These are phyloP conservation scores for Periophthalmus modestus DNA, from an alignment of 2,113 vertebrate genomes.

Conservation along the genomic window DNA sequence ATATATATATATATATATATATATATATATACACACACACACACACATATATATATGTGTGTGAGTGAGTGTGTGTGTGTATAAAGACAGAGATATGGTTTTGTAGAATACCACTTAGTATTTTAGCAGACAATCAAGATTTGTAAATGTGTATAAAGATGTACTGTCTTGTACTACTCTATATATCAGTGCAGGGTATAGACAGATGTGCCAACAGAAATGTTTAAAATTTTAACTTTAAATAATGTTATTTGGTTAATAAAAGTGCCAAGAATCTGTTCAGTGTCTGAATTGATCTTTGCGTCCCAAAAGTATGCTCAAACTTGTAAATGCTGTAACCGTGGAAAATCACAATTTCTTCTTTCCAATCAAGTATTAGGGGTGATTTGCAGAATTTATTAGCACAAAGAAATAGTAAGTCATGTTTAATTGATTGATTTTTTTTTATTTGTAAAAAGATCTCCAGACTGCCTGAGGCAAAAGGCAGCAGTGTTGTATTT, in stretches of 20 bases:
- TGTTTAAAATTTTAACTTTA: neutral
- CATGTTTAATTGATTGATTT: slow-evolving; percentile 51
- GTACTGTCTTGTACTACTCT: slow-evolving; percentile 18
- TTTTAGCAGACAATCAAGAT: slow-evolving; percentile 57
- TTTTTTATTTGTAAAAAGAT: slow-evolving; percentile 70
- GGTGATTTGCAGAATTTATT: slow-evolving; percentile 1
- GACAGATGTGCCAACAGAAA: neutral
- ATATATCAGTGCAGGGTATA: slow-evolving; percentile 12
- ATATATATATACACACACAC: neutral
- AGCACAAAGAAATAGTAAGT: slow-evolving; percentile 24
- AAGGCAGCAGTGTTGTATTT: slow-evolving; percentile 52
- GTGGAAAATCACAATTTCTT: no score
- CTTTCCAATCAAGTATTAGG: neutral
- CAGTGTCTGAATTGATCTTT: neutral
- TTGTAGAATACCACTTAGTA: neutral
- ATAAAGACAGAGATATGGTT: neutral
- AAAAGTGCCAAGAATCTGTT: neutral
- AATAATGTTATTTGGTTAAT: neutral
- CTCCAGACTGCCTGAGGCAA: slow-evolving; percentile 53
- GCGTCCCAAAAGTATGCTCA: neutral
- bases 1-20: no score
- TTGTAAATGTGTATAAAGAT: slow-evolving; percentile 7
- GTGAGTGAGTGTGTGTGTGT: no score
- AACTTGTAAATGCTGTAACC: neutral
- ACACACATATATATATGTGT: no score